A percentile compares a stretch with the other conserved stretches of the same genome.
These are phyloP conservation scores for Chromoteleia sp. DNA, from an alignment of 2,888 invertebrate species.

Conservation along the genomic window DNA sequence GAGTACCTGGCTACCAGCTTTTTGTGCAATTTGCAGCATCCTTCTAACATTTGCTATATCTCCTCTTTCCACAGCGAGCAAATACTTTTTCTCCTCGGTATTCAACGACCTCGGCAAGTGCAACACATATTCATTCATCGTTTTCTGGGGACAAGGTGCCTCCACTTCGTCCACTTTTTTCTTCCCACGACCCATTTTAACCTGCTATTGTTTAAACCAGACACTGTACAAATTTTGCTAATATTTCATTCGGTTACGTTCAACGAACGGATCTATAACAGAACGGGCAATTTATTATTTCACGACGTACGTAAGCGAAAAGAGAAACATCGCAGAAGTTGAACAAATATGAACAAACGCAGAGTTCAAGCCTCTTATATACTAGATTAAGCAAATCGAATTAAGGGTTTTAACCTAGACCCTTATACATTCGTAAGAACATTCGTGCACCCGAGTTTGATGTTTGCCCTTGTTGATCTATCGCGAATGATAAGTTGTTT, in stretches of 20 bases:
- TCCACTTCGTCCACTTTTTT: slow-evolving; percentile 71
- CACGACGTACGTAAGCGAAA: not conserved
- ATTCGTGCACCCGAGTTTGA: slow-evolving; percentile 27
- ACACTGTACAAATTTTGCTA: not conserved
- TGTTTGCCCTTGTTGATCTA: slow-evolving; percentile 45
- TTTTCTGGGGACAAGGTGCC: slow-evolving; percentile 62
- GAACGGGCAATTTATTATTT: not conserved
- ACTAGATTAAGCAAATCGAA: slow-evolving; percentile 77
- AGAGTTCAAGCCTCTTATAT: slow-evolving; percentile 73
- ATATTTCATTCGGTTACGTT: too few species aligned
- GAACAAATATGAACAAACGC: slow-evolving; percentile 4
- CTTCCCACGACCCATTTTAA: slow-evolving; percentile 63
- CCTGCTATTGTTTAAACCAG: not conserved
- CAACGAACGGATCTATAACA: too few species aligned
- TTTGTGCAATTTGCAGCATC: slow-evolving; percentile 81
- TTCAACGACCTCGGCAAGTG: slow-evolving; percentile 90
- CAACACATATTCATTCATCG: slow-evolving; percentile 77
- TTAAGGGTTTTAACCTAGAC: slow-evolving; percentile 79
- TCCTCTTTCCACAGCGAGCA: slow-evolving; percentile 96
- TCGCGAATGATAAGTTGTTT: slow-evolving; percentile 76
- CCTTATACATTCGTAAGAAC: slow-evolving; percentile 73
- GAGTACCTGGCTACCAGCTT: slow-evolving; percentile 50
- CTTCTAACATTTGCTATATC: slow-evolving; percentile 94
- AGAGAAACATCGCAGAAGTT: not conserved
- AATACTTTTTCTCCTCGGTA: slow-evolving; percentile 95